phyloP scores from a whole-genome alignment of 2,113 vertebrate species.

The Thunnus thynnus region DNA sequence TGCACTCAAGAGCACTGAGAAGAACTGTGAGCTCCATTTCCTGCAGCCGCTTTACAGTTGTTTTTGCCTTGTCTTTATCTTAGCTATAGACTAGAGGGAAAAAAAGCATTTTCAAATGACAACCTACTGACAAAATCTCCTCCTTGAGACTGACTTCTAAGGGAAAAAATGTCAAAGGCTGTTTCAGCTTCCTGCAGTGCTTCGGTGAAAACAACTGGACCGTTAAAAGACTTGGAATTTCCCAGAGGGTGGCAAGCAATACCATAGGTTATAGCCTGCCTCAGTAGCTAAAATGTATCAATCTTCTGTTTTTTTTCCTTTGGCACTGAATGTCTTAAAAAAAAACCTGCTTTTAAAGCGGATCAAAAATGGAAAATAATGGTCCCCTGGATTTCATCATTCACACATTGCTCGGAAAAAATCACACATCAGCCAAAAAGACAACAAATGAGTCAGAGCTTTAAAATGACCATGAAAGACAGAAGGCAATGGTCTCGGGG shows the following conservation, averaged over 20 bases:
- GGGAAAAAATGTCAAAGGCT: constrained; percentile 20
- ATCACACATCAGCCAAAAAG: neutral
- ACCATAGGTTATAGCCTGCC: neutral
- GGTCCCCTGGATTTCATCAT: constrained; percentile 36
- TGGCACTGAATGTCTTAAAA: constrained; percentile 8
- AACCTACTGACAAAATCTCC: constrained; percentile 31
- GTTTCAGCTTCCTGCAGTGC: constrained; percentile 18
- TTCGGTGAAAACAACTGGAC: constrained; percentile 25
- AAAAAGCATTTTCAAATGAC: constrained; percentile 22
- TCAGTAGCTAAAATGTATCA: constrained; percentile 6
- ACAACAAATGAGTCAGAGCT: neutral
- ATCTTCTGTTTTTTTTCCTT: neutral
- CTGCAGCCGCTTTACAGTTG: neutral
- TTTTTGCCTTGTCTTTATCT: constrained; percentile 24
- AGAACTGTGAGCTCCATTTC: constrained; percentile 16
- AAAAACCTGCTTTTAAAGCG: constrained; percentile 31
- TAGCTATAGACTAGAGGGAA: neutral
- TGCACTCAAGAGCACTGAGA: neutral
- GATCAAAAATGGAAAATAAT: constrained; percentile 32
- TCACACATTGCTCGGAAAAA: neutral
- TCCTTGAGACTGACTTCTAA: constrained; percentile 18
- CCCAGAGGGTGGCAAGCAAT: constrained; percentile 21
- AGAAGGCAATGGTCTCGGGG: neutral
- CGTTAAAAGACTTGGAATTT: constrained; percentile 39
- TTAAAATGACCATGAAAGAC: constrained; percentile 16